Evolutionary conservation across 1,140 invertebrate genomes (phyloP).

Genomic region (Macrotrachela quadricornifera): DNA sequence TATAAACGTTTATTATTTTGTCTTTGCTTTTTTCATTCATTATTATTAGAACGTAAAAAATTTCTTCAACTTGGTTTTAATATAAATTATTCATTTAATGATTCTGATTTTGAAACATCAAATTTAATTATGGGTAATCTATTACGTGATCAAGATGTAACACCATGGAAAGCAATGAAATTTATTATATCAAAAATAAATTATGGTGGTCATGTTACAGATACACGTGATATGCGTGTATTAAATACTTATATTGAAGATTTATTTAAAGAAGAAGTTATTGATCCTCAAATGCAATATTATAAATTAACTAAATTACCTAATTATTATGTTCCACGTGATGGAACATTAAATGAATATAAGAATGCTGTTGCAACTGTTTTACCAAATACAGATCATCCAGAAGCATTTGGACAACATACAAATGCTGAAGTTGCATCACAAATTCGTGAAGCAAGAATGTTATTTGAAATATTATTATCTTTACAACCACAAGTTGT

Average conservation of each 20-base stretch:
- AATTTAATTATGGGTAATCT: slow-evolving; percentile 56
- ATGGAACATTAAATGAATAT: slow-evolving; percentile 55
- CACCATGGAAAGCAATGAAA: slow-evolving; percentile 33
- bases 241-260: slow-evolving; percentile 56
- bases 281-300: background rate
- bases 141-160: slow-evolving; percentile 49
- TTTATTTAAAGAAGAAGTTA: slow-evolving; percentile 34
- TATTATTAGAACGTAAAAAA: slow-evolving; percentile 31
- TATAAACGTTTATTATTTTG: slow-evolving; percentile 31
- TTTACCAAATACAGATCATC: slow-evolving; percentile 49
- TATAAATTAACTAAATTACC: slow-evolving; percentile 4
- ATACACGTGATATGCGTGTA: slow-evolving; percentile 28
- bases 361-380: slow-evolving; percentile 46
- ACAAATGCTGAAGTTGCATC: slow-evolving; percentile 31
- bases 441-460: slow-evolving; percentile 28
- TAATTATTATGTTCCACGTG: slow-evolving; percentile 49
- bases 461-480: slow-evolving; percentile 29
- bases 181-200: slow-evolving; percentile 32
- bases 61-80: slow-evolving; percentile 35
- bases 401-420: slow-evolving; percentile 48
- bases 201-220: slow-evolving; percentile 34
- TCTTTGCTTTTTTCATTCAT: slow-evolving; percentile 32
- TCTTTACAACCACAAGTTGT: slow-evolving; percentile 21
- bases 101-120: slow-evolving; percentile 66
- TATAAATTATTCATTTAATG: slow-evolving; percentile 49